A percentile compares a stretch with the other conserved stretches of the same genome.
phyloP scores from a whole-genome alignment of 2,888 invertebrate genomes.

The Leucoptera coffeella region DNA sequence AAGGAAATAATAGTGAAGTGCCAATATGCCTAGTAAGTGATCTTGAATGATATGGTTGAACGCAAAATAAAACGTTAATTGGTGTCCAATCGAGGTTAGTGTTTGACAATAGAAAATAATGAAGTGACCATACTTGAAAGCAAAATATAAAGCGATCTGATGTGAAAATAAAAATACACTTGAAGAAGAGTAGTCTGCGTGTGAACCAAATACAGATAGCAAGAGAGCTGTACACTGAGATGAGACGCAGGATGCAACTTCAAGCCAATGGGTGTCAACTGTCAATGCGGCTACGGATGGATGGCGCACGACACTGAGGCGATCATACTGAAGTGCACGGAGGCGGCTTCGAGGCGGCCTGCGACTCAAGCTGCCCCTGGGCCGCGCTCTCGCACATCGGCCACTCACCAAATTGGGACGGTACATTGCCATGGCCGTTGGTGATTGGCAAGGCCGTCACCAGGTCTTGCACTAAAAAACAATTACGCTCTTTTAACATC shows the following conservation, averaged over 20 bases:
- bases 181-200: slow-evolving; percentile 20
- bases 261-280: slow-evolving; percentile 39
- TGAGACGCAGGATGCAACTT: slow-evolving; percentile 36
- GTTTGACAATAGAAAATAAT: slow-evolving; percentile 9
- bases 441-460: slow-evolving; percentile 53
- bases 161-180: slow-evolving; percentile 27
- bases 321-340: slow-evolving; percentile 12
- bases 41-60: no score
- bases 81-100: slow-evolving; percentile 27
- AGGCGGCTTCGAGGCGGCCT: slow-evolving; percentile 10
- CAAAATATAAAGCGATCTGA: slow-evolving; percentile 20
- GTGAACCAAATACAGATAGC: slow-evolving; percentile 25
- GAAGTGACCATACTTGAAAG: slow-evolving; percentile 20
- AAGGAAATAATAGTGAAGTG: no score
- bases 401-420: slow-evolving; percentile 54
- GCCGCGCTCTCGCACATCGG: slow-evolving; percentile 16
- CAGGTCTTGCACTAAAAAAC: slow-evolving; percentile 55
- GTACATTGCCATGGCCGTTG: slow-evolving; percentile 50
- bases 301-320: slow-evolving; percentile 37
- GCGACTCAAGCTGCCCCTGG: slow-evolving; percentile 13
- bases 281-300: slow-evolving; percentile 33
- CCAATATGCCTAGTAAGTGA: no score
- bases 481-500: slow-evolving; percentile 47
- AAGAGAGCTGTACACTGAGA: slow-evolving; percentile 21
- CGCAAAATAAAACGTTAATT: no score